Conservation (phyloP, 2,797 vertebrate species). For the Hafferia zeledoni region DNA sequence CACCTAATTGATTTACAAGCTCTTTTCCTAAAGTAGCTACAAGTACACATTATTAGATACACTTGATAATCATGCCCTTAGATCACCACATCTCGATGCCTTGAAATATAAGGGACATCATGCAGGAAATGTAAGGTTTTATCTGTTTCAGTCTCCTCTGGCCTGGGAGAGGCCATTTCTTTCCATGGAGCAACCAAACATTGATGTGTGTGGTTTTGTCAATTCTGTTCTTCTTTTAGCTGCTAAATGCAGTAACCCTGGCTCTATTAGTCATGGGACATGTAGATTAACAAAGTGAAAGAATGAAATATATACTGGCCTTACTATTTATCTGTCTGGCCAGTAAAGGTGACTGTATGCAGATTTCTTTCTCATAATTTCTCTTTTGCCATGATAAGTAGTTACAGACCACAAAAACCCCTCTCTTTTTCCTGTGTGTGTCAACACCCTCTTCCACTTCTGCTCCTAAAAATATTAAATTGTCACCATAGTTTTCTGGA, state of each 20-base stretch:
- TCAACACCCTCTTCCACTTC: neutral
- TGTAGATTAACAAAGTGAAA: neutral
- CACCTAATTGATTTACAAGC: neutral
- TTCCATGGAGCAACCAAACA: neutral
- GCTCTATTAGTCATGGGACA: neutral
- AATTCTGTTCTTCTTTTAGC: neutral
- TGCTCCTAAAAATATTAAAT: neutral
- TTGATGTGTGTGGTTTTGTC: neutral
- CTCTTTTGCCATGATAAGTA: neutral
- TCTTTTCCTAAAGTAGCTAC: neutral
- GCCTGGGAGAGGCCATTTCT: neutral
- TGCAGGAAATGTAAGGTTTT: neutral
- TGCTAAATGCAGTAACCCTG: neutral
- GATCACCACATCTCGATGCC: neutral
- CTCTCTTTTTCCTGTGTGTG: neutral
- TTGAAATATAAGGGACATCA: neutral
- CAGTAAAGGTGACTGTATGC: neutral
- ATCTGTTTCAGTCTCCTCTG: neutral
- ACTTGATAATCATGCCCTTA: neutral
- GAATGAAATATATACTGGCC: neutral
- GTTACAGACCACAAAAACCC: neutral
- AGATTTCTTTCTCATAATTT: neutral
- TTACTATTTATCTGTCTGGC: neutral
- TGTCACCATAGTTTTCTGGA: neutral
- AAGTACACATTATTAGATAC: neutral